Percentiles rank a stretch among this genome's conserved stretches.
Conservation (phyloP, 2,888 invertebrate species). For the Apeira syringaria region DNA sequence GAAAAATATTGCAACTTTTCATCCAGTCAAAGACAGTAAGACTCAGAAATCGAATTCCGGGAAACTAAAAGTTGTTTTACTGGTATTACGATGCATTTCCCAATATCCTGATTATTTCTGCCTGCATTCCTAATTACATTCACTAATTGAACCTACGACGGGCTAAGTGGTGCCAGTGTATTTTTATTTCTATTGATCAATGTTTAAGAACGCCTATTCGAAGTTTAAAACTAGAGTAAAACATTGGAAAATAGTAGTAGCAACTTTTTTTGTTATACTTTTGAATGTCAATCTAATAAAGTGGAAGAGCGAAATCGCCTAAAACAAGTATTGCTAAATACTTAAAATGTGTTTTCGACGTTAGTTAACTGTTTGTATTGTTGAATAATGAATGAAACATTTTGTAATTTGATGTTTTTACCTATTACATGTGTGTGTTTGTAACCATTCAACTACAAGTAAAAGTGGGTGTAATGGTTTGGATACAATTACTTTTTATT, state of each 20-base stretch:
- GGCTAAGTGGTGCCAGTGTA: conserved; percentile 44
- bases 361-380: too few relatives aligned
- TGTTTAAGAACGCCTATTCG: neutral
- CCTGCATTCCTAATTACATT: conserved; percentile 57
- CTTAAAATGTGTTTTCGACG: too few relatives aligned
- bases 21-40: too few relatives aligned
- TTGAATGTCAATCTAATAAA: too few relatives aligned
- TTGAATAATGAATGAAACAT: neutral
- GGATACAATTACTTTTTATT: conserved; percentile 32
- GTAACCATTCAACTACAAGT: conserved; percentile 24
- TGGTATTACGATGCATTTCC: conserved; percentile 1
- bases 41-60: too few relatives aligned
- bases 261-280: too few relatives aligned
- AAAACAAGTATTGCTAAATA: too few relatives aligned
- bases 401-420: neutral
- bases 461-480: conserved; percentile 26
- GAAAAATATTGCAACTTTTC: too few relatives aligned
- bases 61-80: conserved; percentile 6
- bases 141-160: conserved; percentile 53
- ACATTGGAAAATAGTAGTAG: too few relatives aligned
- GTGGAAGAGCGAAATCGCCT: too few relatives aligned
- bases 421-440: conserved; percentile 13
- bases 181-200: conserved; percentile 16
- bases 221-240: too few relatives aligned
- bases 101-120: conserved; percentile 34